Percentiles rank a stretch among this genome's conserved stretches.
Evolutionary conservation across 2,113 vertebrate species (phyloP).

Genomic region (Thunnus maccoyii): DNA sequence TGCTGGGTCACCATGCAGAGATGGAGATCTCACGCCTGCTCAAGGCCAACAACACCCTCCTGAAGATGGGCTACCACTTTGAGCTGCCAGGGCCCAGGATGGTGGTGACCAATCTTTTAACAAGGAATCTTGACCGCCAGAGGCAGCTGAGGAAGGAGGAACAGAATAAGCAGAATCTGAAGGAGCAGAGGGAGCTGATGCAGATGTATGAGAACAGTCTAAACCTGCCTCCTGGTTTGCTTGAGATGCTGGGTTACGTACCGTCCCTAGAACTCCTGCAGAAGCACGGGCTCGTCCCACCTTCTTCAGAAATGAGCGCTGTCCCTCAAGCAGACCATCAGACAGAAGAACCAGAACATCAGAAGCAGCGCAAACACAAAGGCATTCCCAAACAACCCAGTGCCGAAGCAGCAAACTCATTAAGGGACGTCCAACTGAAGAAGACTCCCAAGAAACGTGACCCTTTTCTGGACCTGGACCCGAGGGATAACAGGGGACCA

Average conservation of each 20-base stretch:
- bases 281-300: conserved; percentile 70
- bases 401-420: conserved; percentile 54
- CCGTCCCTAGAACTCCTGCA: conserved; percentile 70
- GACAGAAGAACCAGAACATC: conserved; percentile 37
- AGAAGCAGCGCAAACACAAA: conserved; percentile 64
- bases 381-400: conserved; percentile 50
- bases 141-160: conserved; percentile 93
- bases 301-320: conserved; percentile 34
- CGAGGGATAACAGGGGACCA: conserved; percentile 81
- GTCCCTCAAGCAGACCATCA: not conserved
- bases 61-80: conserved; percentile 98
- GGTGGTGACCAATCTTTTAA: conserved; percentile 97
- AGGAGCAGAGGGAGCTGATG: conserved; percentile 89
- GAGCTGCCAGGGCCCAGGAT: conserved; percentile 95
- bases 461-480: conserved; percentile 79
- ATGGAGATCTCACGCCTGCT: conserved; percentile 96
- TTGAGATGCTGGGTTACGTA: conserved; percentile 88
- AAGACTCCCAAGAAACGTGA: conserved; percentile 84
- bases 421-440: conserved; percentile 81
- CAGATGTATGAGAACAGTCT: conserved; percentile 90
- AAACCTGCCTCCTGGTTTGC: conserved; percentile 91
- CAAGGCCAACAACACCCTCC: conserved; percentile 93
- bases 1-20: conserved; percentile 97
- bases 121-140: conserved; percentile 94
- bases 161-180: conserved; percentile 90